phyloP scores from a whole-genome alignment of 2,888 invertebrate genomes.

The Macrosoma leucophasiata region DNA sequence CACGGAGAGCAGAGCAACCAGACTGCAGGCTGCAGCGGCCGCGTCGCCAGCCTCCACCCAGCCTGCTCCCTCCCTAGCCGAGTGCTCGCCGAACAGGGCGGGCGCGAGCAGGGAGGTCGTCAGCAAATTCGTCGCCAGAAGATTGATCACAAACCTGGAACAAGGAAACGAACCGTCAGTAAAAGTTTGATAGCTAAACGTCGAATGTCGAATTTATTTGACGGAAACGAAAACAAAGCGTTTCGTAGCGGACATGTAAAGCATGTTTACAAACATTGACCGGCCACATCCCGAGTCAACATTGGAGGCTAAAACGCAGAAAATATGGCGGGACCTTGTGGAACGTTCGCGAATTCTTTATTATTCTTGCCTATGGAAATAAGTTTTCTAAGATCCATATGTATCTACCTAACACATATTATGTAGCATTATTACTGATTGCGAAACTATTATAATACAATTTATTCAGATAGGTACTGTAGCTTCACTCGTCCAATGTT shows the following conservation, averaged over 20 bases:
- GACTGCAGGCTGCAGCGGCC: conserved; percentile 54
- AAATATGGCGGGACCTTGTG: conserved; percentile 30
- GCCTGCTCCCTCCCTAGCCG: conserved; percentile 78
- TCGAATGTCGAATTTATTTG: neutral
- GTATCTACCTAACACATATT: too few species aligned
- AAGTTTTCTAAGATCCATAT: too few species aligned
- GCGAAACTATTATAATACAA: too few species aligned
- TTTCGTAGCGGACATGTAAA: conserved; percentile 1
- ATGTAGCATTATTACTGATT: too few species aligned
- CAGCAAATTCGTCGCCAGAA: conserved; percentile 65
- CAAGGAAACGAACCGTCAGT: conserved; percentile 30
- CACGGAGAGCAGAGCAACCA: conserved; percentile 55
- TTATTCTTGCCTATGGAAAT: conserved; percentile 7
- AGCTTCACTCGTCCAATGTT: too few species aligned
- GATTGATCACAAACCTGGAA: conserved; percentile 81
- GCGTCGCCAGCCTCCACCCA: conserved; percentile 76
- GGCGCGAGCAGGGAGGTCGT: conserved; percentile 68
- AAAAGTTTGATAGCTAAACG: conserved; percentile 1
- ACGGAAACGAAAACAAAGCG: too few species aligned
- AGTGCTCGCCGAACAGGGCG: conserved; percentile 73
- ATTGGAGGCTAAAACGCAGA: conserved; percentile 19
- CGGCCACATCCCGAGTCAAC: conserved; percentile 26
- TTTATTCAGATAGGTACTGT: too few species aligned
- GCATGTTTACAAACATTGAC: conserved; percentile 33
- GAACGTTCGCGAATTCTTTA: conserved; percentile 12